Percentiles rank a stretch among this genome's conserved stretches.
Evolutionary conservation across 2,113 vertebrate species (phyloP).

Genomic region (Coptodon rendalli): DNA sequence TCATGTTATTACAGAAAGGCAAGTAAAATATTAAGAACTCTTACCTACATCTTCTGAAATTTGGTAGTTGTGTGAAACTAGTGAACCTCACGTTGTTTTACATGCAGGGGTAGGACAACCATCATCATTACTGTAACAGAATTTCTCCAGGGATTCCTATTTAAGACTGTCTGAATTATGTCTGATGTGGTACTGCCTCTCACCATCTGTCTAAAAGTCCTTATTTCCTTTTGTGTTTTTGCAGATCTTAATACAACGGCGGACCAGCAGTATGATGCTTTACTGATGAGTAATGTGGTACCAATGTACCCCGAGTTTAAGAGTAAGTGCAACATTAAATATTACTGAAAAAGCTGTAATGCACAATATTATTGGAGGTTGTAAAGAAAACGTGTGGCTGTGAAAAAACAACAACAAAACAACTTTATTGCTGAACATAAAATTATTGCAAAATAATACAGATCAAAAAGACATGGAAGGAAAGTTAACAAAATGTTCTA

Average conservation of each 20-base stretch:
- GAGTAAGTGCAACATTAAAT: conserved; percentile 68
- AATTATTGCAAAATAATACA: background rate
- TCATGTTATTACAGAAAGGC: background rate
- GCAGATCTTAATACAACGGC: conserved; percentile 70
- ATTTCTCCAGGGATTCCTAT: background rate
- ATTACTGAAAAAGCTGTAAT: background rate
- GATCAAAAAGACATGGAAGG: background rate
- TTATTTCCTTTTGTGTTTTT: background rate
- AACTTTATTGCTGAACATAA: background rate
- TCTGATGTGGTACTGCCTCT: background rate
- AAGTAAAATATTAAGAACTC: rapidly evolving
- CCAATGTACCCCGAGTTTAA: conserved; percentile 83
- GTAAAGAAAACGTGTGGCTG: background rate
- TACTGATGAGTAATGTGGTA: conserved; percentile 84
- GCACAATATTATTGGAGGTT: too few relatives aligned
- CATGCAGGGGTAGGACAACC: background rate
- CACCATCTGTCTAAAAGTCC: background rate
- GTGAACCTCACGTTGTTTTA: background rate
- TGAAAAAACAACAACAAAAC: background rate
- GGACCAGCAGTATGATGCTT: conserved; percentile 76
- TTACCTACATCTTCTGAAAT: background rate
- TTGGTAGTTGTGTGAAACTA: background rate
- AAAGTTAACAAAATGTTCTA: background rate
- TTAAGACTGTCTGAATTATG: background rate
- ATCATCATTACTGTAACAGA: rapidly evolving